These are phyloP conservation scores for Morelia viridis DNA, from an alignment of 2,797 vertebrate genomes.

Conservation along the genomic window DNA sequence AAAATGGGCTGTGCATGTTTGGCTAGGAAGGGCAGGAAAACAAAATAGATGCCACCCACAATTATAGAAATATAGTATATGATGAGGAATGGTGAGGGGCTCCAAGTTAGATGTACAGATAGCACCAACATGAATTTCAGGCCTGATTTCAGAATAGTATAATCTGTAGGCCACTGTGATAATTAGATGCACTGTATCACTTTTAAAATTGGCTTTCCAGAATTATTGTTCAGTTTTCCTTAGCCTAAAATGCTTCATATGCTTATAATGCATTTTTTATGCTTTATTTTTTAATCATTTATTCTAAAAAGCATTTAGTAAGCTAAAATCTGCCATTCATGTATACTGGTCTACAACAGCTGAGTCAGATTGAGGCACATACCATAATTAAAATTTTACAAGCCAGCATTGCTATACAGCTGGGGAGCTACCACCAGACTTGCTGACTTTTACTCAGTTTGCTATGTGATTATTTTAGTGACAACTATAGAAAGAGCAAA, in stretches of 20 bases:
- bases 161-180: background rate
- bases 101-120: background rate
- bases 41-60: background rate
- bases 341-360: constrained; percentile 22
- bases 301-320: constrained; percentile 37
- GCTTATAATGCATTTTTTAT: constrained; percentile 17
- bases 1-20: background rate
- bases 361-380: constrained; percentile 39
- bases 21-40: background rate
- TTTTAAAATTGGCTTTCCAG: background rate
- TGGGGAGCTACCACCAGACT: constrained; percentile 32
- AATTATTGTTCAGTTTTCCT: constrained; percentile 21
- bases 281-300: constrained; percentile 34
- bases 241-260: background rate
- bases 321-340: constrained; percentile 41
- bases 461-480: constrained; percentile 24
- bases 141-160: background rate
- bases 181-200: background rate
- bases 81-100: background rate
- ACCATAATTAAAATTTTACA: constrained; percentile 45
- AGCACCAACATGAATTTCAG: background rate
- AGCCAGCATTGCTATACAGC: constrained; percentile 35
- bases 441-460: constrained; percentile 27
- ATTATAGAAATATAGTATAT: background rate
- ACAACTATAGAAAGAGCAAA: constrained; percentile 46